Evolutionary conservation across 2,888 invertebrate species (phyloP).

Genomic region (Cephus pulcher): DNA sequence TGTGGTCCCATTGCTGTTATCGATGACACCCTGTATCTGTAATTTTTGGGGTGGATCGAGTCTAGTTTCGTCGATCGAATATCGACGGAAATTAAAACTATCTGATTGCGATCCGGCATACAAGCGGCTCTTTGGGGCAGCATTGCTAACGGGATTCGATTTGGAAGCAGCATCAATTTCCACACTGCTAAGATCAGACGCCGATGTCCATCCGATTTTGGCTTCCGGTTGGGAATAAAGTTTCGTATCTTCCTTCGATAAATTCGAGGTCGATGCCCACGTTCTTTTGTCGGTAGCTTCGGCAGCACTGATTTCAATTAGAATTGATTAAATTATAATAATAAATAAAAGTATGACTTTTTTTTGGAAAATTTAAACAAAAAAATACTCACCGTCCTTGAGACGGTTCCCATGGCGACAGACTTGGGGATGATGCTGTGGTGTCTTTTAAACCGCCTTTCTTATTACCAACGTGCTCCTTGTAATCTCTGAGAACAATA

Average conservation of each 20-base stretch:
- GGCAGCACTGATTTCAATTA: constrained; percentile 17
- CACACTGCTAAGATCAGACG: constrained; percentile 77
- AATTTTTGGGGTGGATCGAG: constrained; percentile 44
- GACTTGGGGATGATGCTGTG: constrained; percentile 83
- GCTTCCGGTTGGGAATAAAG: constrained; percentile 25
- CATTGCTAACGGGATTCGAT: constrained; percentile 15
- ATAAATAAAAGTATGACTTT: background rate
- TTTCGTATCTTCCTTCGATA: constrained; percentile 62
- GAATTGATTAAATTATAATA: background rate
- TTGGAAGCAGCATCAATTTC: constrained; percentile 15
- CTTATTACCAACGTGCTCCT: constrained; percentile 85
- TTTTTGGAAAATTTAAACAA: background rate
- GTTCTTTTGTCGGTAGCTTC: constrained; percentile 70
- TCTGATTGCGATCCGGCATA: constrained; percentile 51
- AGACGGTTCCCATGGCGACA: constrained; percentile 69
- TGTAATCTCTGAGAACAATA: constrained; percentile 77
- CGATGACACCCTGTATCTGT: constrained; percentile 60
- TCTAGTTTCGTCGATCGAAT: constrained; percentile 43
- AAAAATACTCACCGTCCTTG: constrained; percentile 39
- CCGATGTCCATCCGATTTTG: constrained; percentile 77
- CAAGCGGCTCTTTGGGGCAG: constrained; percentile 31
- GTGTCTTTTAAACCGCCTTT: constrained; percentile 74
- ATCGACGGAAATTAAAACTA: constrained; percentile 45
- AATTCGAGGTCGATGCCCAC: constrained; percentile 84
- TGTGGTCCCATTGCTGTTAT: constrained; percentile 51